A percentile compares a stretch with the other conserved stretches of the same genome.
Conservation (phyloP, 2,113 vertebrate species). For the Rhegmatorhina hoffmannsi region DNA sequence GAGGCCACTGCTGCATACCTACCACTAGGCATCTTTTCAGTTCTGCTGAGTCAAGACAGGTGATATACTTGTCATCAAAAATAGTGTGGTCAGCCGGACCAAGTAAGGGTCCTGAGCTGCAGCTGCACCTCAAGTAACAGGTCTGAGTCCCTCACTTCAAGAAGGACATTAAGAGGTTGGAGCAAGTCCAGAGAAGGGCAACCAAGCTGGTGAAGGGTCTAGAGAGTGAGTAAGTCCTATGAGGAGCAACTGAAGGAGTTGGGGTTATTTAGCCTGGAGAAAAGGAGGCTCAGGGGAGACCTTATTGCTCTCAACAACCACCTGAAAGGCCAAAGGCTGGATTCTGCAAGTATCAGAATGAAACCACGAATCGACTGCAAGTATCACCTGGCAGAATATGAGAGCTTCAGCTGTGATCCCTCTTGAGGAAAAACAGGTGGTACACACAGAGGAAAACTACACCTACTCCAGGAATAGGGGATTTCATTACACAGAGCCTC, state of each 20-base stretch:
- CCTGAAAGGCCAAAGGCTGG: not conserved
- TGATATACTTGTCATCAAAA: not conserved
- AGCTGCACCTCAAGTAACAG: no score
- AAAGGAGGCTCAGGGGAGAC: not conserved
- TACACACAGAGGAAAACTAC: not conserved
- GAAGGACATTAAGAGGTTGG: not conserved
- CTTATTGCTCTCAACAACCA: accelerated
- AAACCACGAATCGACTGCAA: not conserved
- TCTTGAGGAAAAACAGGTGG: not conserved
- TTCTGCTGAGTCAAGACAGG: not conserved
- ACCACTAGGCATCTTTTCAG: not conserved
- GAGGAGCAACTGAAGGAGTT: not conserved
- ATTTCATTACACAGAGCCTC: not conserved
- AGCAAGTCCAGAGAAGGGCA: not conserved
- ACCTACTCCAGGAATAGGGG: not conserved
- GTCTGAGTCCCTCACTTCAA: not conserved
- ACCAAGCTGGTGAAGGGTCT: accelerated
- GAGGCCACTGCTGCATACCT: not conserved
- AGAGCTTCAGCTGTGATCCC: not conserved
- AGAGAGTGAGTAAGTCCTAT: not conserved
- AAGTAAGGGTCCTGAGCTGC: no score
- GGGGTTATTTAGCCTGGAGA: not conserved
- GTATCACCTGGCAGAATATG: not conserved
- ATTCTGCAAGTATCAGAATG: not conserved
- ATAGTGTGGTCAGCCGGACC: accelerated